Percentiles rank a stretch among this genome's conserved stretches.
Evolutionary conservation across 2,113 vertebrate species (phyloP).

Genomic region (Hemiscyllium ocellatum): DNA sequence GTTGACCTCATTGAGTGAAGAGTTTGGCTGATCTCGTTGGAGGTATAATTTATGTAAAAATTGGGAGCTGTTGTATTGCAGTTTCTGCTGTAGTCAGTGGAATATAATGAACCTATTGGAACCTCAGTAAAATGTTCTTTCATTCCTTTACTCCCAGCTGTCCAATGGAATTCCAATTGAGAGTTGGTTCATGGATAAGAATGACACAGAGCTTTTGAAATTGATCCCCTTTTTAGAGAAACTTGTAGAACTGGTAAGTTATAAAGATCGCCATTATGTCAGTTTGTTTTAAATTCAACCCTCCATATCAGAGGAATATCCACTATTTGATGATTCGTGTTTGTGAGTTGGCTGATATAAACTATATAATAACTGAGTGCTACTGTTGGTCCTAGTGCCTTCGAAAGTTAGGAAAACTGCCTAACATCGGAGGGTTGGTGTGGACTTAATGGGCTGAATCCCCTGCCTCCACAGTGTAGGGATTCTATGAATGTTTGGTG

Average conservation of each 20-base stretch:
- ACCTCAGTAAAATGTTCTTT: background rate
- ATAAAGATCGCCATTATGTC: background rate
- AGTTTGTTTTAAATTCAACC: background rate
- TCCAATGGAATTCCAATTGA: constrained; percentile 99
- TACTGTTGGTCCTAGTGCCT: background rate
- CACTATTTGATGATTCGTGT: background rate
- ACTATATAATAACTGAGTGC: background rate
- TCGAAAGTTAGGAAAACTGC: background rate
- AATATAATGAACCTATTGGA: background rate
- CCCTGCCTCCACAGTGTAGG: too few relatives aligned
- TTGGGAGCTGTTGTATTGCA: background rate
- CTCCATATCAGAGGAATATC: background rate
- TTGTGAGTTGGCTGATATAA: background rate
- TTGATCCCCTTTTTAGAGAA: constrained; percentile 98
- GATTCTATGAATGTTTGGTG: too few relatives aligned
- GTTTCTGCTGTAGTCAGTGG: background rate
- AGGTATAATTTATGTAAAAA: background rate
- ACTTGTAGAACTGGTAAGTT: constrained; percentile 90
- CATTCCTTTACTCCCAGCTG: constrained; percentile 59
- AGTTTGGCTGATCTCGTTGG: background rate
- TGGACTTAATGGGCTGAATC: too few relatives aligned
- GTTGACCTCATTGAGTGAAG: background rate
- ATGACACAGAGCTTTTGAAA: constrained; percentile 96
- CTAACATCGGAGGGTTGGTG: too few relatives aligned
- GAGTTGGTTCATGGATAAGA: constrained; percentile 99